Conservation (phyloP, 2,113 vertebrate genomes). For the Bungarus multicinctus region DNA sequence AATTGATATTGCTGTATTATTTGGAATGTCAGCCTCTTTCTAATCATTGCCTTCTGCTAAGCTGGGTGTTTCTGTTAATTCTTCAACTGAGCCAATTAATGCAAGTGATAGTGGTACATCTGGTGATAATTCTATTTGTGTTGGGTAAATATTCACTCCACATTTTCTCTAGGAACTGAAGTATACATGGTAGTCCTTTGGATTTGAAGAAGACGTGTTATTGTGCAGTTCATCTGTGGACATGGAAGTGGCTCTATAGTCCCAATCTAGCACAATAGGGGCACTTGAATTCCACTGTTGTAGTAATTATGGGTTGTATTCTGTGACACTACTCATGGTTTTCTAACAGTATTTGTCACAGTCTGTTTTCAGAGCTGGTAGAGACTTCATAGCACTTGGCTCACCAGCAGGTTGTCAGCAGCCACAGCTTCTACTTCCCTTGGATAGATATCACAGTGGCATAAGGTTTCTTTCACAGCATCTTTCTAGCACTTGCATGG, state of each 20-base stretch:
- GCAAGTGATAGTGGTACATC: not conserved
- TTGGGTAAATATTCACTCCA: not conserved
- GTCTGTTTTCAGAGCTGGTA: not conserved
- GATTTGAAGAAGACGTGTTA: not conserved
- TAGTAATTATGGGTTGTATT: not conserved
- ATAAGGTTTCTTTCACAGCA: not conserved
- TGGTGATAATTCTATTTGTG: constrained; percentile 6
- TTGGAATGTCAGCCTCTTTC: not conserved
- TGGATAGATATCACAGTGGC: not conserved
- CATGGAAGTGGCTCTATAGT: not conserved
- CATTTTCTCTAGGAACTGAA: not conserved
- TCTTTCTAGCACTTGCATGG: not conserved
- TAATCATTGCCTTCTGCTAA: constrained; percentile 16
- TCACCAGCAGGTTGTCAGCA: not conserved
- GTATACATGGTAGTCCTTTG: not conserved
- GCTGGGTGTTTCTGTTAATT: constrained; percentile 15
- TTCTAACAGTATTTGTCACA: not conserved
- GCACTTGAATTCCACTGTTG: not conserved
- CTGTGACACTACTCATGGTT: not conserved
- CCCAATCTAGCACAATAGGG: not conserved
- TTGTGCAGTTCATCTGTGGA: not conserved
- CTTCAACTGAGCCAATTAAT: constrained; percentile 24
- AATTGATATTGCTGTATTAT: constrained; percentile 1
- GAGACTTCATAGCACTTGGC: not conserved
- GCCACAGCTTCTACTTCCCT: not conserved